phyloP scores from a whole-genome alignment of 2,113 vertebrate genomes.

The Grammomys dolichurus region DNA sequence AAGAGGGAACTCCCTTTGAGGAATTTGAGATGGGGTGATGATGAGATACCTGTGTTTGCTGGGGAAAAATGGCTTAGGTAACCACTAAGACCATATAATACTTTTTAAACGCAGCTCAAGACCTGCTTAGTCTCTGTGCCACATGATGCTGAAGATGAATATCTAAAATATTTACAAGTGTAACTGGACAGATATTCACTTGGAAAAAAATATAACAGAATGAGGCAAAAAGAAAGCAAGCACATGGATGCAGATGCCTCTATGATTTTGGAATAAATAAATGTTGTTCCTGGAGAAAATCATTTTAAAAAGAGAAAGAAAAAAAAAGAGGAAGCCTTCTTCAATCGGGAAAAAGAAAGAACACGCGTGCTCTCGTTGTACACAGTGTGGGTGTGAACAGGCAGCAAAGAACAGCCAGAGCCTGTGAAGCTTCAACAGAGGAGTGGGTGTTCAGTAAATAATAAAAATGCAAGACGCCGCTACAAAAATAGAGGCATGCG shows the following conservation, averaged over 20 bases:
- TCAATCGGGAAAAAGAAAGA: slow-evolving; percentile 22
- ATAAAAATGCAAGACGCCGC: slow-evolving; percentile 48
- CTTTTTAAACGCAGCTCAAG: slow-evolving; percentile 37
- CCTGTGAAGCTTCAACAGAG: slow-evolving; percentile 59
- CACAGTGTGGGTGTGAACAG: slow-evolving; percentile 72
- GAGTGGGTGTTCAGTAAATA: slow-evolving; percentile 55
- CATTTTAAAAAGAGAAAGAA: neutral
- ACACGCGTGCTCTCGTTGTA: slow-evolving; percentile 54
- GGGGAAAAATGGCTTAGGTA: neutral
- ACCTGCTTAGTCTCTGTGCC: slow-evolving; percentile 42
- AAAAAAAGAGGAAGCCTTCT: neutral
- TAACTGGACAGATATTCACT: slow-evolving; percentile 8
- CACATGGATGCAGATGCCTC: neutral
- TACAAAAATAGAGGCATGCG: neutral
- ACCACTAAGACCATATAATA: neutral
- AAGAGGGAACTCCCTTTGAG: neutral
- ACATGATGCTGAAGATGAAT: slow-evolving; percentile 14
- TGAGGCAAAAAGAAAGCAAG: slow-evolving; percentile 16
- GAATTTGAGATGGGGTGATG: neutral
- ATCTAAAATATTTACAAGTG: slow-evolving; percentile 58
- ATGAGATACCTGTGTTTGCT: neutral
- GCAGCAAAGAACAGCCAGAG: slow-evolving; percentile 67
- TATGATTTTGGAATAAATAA: slow-evolving; percentile 29
- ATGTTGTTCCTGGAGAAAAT: neutral
- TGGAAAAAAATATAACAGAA: neutral